phyloP scores from a whole-genome alignment of 2,113 vertebrate species.

The Peromyscus polionotus region DNA sequence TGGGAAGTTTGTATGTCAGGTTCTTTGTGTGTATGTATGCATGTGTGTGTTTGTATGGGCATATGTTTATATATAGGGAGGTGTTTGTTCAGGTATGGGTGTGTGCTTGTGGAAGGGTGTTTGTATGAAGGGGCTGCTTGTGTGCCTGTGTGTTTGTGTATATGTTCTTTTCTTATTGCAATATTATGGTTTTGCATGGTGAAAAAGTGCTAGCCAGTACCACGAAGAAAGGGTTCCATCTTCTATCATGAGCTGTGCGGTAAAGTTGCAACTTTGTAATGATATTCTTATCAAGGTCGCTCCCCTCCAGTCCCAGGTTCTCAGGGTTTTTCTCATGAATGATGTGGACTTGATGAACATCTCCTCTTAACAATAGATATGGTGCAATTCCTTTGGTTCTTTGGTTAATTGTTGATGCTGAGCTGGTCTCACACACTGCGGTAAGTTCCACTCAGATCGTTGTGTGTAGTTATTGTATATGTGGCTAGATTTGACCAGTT shows the following conservation, averaged over 20 bases:
- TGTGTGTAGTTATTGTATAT: neutral
- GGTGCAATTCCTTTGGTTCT: neutral
- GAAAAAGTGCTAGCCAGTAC: too few relatives aligned
- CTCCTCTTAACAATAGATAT: neutral
- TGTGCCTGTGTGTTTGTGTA: neutral
- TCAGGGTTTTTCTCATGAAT: neutral
- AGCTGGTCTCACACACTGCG: too few relatives aligned
- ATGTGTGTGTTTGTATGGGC: too few relatives aligned
- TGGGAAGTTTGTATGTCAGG: neutral
- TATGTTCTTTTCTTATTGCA: neutral
- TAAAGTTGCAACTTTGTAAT: too few relatives aligned
- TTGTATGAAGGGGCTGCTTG: neutral
- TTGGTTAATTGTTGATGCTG: neutral
- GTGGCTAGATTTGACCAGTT: neutral
- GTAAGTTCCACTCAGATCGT: neutral
- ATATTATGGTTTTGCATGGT: neutral
- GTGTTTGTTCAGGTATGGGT: neutral
- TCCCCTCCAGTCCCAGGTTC: too few relatives aligned
- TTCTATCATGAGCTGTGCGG: neutral
- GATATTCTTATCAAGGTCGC: too few relatives aligned
- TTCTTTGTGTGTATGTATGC: neutral
- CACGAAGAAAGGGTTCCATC: fast-evolving
- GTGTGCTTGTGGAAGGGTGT: neutral
- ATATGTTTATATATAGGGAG: neutral
- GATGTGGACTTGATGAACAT: neutral